Percentiles rank a stretch among this genome's conserved stretches.
phyloP scores from a whole-genome alignment of 2,888 invertebrate species.

The Perdita meconis region DNA sequence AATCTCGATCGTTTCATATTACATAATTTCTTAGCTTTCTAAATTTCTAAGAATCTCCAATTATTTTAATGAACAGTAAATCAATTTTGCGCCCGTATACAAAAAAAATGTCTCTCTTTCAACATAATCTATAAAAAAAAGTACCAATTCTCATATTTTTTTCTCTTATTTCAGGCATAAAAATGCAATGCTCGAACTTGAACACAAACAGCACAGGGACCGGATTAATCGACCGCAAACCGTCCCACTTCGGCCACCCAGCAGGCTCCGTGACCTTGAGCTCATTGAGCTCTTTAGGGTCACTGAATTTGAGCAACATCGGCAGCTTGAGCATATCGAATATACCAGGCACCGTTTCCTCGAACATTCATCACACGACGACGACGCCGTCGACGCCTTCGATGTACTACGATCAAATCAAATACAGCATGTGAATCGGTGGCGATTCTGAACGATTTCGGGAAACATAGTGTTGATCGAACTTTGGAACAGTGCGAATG shows the following conservation, averaged over 20 bases:
- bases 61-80: too few species aligned
- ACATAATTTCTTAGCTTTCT: background rate
- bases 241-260: slow-evolving; percentile 77
- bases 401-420: slow-evolving; percentile 81
- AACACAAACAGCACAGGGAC: slow-evolving; percentile 79
- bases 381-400: slow-evolving; percentile 74
- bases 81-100: too few species aligned
- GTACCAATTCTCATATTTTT: background rate
- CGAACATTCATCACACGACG: slow-evolving; percentile 76
- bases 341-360: slow-evolving; percentile 74
- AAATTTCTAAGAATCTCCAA: background rate
- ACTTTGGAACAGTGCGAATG: slow-evolving; percentile 8
- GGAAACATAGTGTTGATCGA: slow-evolving; percentile 23
- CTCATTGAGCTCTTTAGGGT: slow-evolving; percentile 76
- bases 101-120: too few species aligned
- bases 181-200: slow-evolving; percentile 79
- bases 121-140: background rate
- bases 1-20: too few species aligned
- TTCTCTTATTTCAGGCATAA: slow-evolving; percentile 75
- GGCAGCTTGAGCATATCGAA: slow-evolving; percentile 76
- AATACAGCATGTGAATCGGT: slow-evolving; percentile 78
- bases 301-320: slow-evolving; percentile 78
- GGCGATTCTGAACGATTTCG: slow-evolving; percentile 20
- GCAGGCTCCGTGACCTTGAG: slow-evolving; percentile 74
- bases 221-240: slow-evolving; percentile 79